phyloP scores from a whole-genome alignment of 2,888 invertebrate genomes.

The Brenthis hecate region DNA sequence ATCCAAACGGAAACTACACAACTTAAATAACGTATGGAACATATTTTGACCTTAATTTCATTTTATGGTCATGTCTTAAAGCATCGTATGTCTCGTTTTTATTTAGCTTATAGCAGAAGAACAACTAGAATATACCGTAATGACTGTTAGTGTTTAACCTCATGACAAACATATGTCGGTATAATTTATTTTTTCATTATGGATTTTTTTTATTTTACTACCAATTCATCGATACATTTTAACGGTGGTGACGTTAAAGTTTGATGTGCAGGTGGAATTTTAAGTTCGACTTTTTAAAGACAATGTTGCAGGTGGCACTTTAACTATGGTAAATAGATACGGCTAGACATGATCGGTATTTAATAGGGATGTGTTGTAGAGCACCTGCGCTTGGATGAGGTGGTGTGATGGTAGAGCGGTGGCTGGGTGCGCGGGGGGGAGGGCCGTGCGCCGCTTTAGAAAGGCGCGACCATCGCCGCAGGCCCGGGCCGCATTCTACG shows the following conservation, averaged over 20 bases:
- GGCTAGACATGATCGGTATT: conserved; percentile 80
- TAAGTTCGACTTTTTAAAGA: conserved; percentile 72
- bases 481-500: conserved; percentile 82
- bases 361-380: conserved; percentile 78
- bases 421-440: conserved; percentile 58
- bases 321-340: conserved; percentile 77
- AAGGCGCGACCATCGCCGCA: conserved; percentile 82
- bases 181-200: conserved; percentile 22
- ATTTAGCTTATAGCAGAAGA: conserved; percentile 20
- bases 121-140: conserved; percentile 37
- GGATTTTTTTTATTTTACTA: conserved; percentile 24
- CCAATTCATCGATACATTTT: conserved; percentile 50
- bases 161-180: conserved; percentile 33
- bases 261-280: conserved; percentile 63
- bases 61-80: conserved; percentile 20
- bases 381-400: conserved; percentile 76
- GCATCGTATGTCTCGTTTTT: conserved; percentile 19
- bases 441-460: conserved; percentile 78
- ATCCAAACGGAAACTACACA: conserved; percentile 1
- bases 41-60: conserved; percentile 26
- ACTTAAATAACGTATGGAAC: conserved; percentile 9
- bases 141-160: conserved; percentile 29
- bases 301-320: conserved; percentile 75
- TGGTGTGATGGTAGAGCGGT: conserved; percentile 58
- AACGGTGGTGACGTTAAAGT: conserved; percentile 54